Conservation (phyloP, 2,797 vertebrate species). For the Chloroceryle amazona region DNA sequence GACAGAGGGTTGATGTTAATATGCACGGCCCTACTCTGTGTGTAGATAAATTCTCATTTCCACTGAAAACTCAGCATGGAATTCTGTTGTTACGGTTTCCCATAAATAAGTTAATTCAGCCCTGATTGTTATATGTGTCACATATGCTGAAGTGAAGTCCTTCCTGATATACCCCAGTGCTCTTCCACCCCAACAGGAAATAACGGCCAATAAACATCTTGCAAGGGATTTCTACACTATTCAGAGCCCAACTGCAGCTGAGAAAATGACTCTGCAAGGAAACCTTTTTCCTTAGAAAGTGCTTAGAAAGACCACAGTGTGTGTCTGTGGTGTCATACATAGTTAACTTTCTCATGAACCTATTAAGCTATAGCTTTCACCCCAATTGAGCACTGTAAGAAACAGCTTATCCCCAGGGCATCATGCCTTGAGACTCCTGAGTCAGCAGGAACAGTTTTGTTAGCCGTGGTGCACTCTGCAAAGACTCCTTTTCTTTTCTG, state of each 20-base stretch:
- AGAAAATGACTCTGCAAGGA: background rate
- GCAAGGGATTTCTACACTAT: background rate
- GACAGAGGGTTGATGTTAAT: background rate
- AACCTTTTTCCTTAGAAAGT: background rate
- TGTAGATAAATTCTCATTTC: background rate
- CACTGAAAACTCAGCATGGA: background rate
- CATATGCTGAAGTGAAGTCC: background rate
- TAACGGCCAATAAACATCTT: background rate
- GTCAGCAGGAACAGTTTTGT: background rate
- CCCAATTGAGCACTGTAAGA: background rate
- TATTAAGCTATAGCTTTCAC: background rate
- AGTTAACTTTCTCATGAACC: background rate
- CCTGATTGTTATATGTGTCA: background rate
- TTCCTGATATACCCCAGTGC: background rate
- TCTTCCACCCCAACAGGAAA: background rate
- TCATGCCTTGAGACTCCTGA: background rate
- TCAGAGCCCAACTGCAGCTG: background rate
- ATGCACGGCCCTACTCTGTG: background rate
- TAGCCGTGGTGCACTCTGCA: background rate
- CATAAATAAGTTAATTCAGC: background rate
- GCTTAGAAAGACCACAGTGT: background rate
- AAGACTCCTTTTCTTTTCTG: background rate
- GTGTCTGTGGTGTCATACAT: background rate
- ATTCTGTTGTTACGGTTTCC: background rate
- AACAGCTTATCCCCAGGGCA: background rate